Evolutionary conservation across 2,113 vertebrate species (phyloP).

Genomic region (Psittacula cyanocephala): DNA sequence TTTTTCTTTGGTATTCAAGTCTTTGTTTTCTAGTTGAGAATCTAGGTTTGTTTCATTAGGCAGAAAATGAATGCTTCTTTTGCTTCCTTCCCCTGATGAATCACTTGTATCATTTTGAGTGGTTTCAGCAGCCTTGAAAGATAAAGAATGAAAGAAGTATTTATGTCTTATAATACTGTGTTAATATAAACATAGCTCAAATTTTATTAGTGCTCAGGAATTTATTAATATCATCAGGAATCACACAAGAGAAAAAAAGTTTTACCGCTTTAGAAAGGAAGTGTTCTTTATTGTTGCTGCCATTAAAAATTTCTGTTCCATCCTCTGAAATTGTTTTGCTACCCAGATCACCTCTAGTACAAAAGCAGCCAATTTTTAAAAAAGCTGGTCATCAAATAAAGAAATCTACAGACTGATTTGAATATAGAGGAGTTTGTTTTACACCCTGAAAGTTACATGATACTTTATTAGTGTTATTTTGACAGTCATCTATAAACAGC

Average conservation of each 20-base stretch:
- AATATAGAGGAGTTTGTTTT: background rate
- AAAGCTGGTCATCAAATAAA: background rate
- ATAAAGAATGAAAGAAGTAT: background rate
- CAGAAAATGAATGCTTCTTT: conserved; percentile 57
- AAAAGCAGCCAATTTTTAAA: background rate
- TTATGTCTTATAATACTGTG: background rate
- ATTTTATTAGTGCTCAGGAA: background rate
- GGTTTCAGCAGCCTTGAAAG: conserved; percentile 66
- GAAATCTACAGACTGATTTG: background rate
- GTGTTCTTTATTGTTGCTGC: background rate
- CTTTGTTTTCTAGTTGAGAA: conserved; percentile 44
- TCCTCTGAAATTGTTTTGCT: background rate
- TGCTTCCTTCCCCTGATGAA: conserved; percentile 68
- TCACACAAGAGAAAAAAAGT: background rate
- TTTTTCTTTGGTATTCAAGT: conserved; percentile 49
- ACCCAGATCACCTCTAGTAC: background rate
- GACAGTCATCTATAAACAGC: background rate
- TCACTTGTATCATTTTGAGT: conserved; percentile 66
- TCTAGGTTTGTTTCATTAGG: conserved; percentile 49
- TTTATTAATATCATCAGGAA: background rate
- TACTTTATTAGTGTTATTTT: background rate
- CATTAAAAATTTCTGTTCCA: background rate
- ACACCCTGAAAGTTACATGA: background rate
- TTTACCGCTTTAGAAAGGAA: background rate
- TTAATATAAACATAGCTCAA: background rate